phyloP scores from a whole-genome alignment of 2,113 vertebrate genomes.

The Alligator mississippiensis region DNA sequence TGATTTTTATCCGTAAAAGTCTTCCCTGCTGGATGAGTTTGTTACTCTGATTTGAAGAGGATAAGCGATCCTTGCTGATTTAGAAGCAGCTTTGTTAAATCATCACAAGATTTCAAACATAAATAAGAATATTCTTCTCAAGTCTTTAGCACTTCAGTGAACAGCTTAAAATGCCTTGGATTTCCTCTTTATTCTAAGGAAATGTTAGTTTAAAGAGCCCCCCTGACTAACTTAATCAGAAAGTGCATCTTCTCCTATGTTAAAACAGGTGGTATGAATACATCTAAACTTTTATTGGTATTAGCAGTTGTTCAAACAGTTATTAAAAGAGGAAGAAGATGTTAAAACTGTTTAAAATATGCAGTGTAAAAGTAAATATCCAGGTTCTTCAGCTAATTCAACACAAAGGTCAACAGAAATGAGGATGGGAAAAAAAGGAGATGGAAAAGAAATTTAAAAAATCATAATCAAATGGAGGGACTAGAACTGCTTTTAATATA shows the following conservation, averaged over 20 bases:
- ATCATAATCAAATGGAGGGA: constrained; percentile 60
- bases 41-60: not conserved
- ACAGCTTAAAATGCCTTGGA: not conserved
- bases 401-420: not conserved
- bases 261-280: constrained; percentile 36
- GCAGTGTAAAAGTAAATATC: constrained; percentile 26
- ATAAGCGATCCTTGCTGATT: not conserved
- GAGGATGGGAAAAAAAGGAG: not conserved
- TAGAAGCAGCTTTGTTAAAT: not conserved
- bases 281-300: constrained; percentile 15
- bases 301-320: constrained; percentile 19
- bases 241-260: constrained; percentile 5
- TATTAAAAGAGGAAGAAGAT: constrained; percentile 2
- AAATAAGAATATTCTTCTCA: constrained; percentile 3
- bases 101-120: not conserved
- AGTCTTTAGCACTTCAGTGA: constrained; percentile 20
- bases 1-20: not conserved
- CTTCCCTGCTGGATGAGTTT: not conserved
- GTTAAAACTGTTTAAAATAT: not conserved
- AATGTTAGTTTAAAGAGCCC: constrained; percentile 43
- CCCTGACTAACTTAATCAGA: not conserved
- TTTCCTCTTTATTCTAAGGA: constrained; percentile 28
- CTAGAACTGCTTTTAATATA: constrained; percentile 54
- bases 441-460: not conserved
- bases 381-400: constrained; percentile 32